These are phyloP conservation scores for Drosophila anomalata DNA, from an alignment of 2,888 invertebrate genomes.

Conservation along the genomic window DNA sequence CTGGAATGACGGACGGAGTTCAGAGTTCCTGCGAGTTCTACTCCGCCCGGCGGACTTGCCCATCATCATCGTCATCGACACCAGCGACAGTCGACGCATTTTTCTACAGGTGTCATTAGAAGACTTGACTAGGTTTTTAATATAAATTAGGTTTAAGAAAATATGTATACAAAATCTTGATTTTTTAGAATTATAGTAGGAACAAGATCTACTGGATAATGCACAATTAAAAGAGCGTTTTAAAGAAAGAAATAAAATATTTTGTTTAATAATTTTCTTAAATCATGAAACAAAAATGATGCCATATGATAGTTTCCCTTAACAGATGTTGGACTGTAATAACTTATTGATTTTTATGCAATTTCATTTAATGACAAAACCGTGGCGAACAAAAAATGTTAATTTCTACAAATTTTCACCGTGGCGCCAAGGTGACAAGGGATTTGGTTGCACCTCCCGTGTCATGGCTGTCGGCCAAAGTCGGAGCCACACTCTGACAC, in stretches of 20 bases:
- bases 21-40: slow-evolving; percentile 10
- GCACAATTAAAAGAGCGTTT: too few relatives aligned
- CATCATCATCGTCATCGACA: slow-evolving; percentile 55
- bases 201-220: too few relatives aligned
- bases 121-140: not conserved
- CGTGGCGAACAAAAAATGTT: slow-evolving; percentile 59
- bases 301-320: not conserved
- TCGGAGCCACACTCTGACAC: slow-evolving; percentile 30
- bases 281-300: not conserved
- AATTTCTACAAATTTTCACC: slow-evolving; percentile 82
- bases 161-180: too few relatives aligned
- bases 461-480: slow-evolving; percentile 45
- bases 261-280: not conserved
- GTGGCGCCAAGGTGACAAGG: slow-evolving; percentile 54
- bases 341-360: slow-evolving; percentile 75
- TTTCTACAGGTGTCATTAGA: slow-evolving; percentile 11
- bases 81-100: slow-evolving; percentile 27
- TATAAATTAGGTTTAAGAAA: too few relatives aligned
- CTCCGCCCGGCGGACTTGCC: slow-evolving; percentile 24
- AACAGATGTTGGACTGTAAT: slow-evolving; percentile 6
- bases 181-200: too few relatives aligned
- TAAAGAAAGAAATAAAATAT: too few relatives aligned
- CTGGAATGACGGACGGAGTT: slow-evolving; percentile 16
- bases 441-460: slow-evolving; percentile 45
- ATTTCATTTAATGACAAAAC: slow-evolving; percentile 73